Conservation (phyloP, 2,113 vertebrate species). For the Sebastes fasciatus region DNA sequence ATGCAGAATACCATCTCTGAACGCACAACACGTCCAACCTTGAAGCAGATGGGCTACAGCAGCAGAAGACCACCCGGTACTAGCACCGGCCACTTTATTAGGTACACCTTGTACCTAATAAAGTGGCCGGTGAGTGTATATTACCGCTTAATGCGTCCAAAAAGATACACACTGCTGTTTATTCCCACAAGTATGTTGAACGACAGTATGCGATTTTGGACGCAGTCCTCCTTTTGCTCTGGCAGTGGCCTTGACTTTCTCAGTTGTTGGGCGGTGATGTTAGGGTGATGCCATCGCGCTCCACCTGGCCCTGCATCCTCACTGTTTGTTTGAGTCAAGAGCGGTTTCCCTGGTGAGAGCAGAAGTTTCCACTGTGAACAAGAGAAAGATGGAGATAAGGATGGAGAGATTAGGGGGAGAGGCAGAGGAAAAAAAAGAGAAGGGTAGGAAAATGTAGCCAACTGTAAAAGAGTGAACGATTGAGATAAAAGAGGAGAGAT, state of each 20-base stretch:
- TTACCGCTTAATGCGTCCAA: no score
- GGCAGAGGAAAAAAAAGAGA: constrained; percentile 29
- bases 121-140: no score
- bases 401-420: constrained; percentile 61
- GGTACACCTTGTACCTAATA: no score
- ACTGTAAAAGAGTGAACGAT: constrained; percentile 69
- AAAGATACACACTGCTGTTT: no score
- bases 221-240: neutral
- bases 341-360: constrained; percentile 66
- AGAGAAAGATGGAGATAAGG: constrained; percentile 76
- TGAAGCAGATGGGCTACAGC: no score
- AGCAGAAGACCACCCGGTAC: no score
- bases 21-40: no score
- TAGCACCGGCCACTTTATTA: no score
- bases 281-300: constrained; percentile 15
- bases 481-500: constrained; percentile 75
- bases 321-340: constrained; percentile 67
- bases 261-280: neutral
- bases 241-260: constrained; percentile 1
- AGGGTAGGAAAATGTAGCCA: constrained; percentile 59
- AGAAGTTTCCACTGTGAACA: constrained; percentile 73
- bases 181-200: no score
- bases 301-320: constrained; percentile 58
- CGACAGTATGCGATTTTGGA: no score
- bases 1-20: no score